Evolutionary conservation across 2,797 vertebrate species (phyloP).

Genomic region (Sebastes steindachneri): DNA sequence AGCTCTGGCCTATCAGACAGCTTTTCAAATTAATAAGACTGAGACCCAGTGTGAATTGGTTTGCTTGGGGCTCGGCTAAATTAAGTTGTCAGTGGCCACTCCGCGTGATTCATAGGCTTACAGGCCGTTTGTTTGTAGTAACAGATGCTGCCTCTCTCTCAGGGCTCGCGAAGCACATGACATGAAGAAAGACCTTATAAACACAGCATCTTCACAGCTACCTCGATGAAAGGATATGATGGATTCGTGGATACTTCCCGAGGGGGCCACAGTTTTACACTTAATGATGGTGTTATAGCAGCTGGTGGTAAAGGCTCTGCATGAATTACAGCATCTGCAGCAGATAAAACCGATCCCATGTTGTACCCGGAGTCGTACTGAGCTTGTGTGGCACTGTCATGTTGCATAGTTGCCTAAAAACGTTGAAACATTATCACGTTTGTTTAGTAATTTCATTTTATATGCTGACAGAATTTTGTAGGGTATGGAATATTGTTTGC

Average conservation of each 20-base stretch:
- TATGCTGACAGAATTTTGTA: not conserved
- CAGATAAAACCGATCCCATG: conserved; percentile 9
- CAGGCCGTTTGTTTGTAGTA: conserved; percentile 40
- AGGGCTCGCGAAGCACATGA: not conserved
- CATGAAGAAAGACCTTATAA: conserved; percentile 20
- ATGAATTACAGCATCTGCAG: conserved; percentile 10
- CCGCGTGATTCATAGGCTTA: conserved; percentile 43
- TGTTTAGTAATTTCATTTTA: not conserved
- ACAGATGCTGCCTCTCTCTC: conserved; percentile 45
- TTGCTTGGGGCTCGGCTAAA: conserved; percentile 46
- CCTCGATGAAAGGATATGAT: conserved; percentile 47
- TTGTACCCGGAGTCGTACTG: not conserved
- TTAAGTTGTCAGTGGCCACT: conserved; percentile 46
- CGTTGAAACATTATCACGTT: not conserved
- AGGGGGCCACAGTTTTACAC: conserved; percentile 33
- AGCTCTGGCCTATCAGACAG: conserved; percentile 23
- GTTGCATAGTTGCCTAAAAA: not conserved
- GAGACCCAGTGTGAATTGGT: conserved; percentile 27
- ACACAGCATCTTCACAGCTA: conserved; percentile 30
- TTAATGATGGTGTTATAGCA: conserved; percentile 60
- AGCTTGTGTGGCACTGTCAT: not conserved
- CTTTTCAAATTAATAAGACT: conserved; percentile 54
- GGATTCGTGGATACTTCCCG: conserved; percentile 26
- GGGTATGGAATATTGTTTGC: too few relatives aligned
- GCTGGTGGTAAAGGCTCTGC: conserved; percentile 23